Evolutionary conservation across 92 coral and sea anemone species (phyloP), one percentile per base, ranked within the genome.

Genomic region (Nematostella vectensis): DNA sequence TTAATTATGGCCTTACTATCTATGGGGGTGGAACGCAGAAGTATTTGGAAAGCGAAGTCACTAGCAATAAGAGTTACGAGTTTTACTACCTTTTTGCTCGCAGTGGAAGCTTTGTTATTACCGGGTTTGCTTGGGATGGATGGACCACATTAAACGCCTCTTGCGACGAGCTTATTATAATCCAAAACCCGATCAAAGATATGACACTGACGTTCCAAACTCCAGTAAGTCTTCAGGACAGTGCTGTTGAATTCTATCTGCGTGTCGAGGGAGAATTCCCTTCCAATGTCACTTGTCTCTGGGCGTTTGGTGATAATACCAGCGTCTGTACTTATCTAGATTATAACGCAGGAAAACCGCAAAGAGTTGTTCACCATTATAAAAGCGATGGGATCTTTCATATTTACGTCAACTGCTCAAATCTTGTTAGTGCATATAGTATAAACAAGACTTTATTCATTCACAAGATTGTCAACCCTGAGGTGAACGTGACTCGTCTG

Each of bases 281-380:
- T 11, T 75, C 81, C 10, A 48, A 80, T 57, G 81, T 70, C 0
- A 50, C 71, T 10, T 85, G 95, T 27, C 36, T 31, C 0, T 80
- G 95, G 95, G n/a, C 30, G 3, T 85, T 85, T 55, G 88, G 88
- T 10, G 84, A 85, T 31, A 67, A 61, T n/a, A 58, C 28, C 8
- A 48, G 44, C 4, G 31, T 17, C 6, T 22, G 18, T 4, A 20
- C 53, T 1, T 48, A 24, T n/a, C 21, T 55, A 17, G 13, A 29
- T 30, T 3, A 48, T 19, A 27, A 19, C 15, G 20, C 55, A 0
- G 18, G 29, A 11, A 12, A 37, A 8, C 72, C 67, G 21, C 56
- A 59, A 4, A 62, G 43, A 13, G 15, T 15, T 11, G 29, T 38
- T 2, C 63, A 70, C 68, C 24, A 27, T 2, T 77, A 61, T 64